Evolutionary conservation across 2,113 vertebrate genomes (phyloP).

Genomic region (Forbesichthys agassizii): DNA sequence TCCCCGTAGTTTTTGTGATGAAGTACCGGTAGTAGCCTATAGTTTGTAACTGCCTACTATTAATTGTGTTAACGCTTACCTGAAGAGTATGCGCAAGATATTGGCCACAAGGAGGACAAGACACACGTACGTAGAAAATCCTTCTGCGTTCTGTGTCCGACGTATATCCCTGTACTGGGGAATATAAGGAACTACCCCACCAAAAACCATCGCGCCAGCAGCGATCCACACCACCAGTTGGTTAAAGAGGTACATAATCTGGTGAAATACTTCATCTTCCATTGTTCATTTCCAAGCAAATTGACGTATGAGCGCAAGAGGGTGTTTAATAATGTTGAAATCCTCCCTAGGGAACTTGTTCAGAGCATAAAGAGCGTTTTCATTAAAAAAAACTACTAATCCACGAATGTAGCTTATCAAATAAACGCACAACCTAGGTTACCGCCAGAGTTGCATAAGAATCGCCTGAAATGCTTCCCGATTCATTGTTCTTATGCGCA

Average conservation of each 20-base stretch:
- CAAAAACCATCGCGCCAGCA: slow-evolving; percentile 91
- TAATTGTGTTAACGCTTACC: slow-evolving; percentile 67
- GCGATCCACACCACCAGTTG: slow-evolving; percentile 85
- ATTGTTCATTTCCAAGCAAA: slow-evolving; percentile 57
- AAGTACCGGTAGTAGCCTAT: background rate
- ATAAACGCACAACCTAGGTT: too few relatives aligned
- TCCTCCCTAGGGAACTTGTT: too few relatives aligned
- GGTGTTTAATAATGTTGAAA: background rate
- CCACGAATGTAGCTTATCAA: too few relatives aligned
- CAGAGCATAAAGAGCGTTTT: too few relatives aligned
- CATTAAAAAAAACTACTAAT: too few relatives aligned
- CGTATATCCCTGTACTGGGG: slow-evolving; percentile 94
- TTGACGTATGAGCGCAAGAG: background rate
- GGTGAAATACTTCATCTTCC: slow-evolving; percentile 82
- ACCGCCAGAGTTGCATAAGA: too few relatives aligned
- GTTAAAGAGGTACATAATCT: slow-evolving; percentile 78
- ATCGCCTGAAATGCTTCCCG: too few relatives aligned
- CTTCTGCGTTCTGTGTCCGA: slow-evolving; percentile 89
- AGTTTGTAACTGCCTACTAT: background rate
- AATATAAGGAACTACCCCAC: slow-evolving; percentile 93
- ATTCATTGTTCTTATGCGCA: background rate
- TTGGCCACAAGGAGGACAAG: slow-evolving; percentile 92
- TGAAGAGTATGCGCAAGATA: slow-evolving; percentile 92
- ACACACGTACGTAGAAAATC: slow-evolving; percentile 95
- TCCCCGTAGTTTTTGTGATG: background rate